Evolutionary conservation across 2,113 vertebrate genomes (phyloP).

Genomic region (Tetrax tetrax): DNA sequence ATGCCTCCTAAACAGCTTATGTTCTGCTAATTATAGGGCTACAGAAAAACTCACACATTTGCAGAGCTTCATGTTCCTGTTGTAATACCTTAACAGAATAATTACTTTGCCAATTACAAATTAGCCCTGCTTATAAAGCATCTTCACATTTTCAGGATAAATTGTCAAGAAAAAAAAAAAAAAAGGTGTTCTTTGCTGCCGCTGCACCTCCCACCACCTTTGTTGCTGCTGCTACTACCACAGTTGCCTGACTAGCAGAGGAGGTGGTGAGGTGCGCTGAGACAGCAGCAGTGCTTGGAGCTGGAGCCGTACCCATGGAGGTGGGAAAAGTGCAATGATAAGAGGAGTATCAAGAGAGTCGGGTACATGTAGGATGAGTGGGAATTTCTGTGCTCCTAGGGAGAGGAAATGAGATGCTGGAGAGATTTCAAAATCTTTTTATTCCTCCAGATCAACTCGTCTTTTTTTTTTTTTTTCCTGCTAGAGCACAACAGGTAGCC

Average conservation of each 20-base stretch:
- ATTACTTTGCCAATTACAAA: background rate
- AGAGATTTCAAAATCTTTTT: background rate
- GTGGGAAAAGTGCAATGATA: background rate
- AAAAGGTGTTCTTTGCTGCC: background rate
- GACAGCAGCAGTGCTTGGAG: background rate
- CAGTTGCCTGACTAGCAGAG: background rate
- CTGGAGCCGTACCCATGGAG: background rate
- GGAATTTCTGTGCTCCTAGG: background rate
- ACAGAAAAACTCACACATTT: background rate
- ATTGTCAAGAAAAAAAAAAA: background rate
- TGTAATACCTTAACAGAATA: background rate
- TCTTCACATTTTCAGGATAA: background rate
- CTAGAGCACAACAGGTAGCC: background rate
- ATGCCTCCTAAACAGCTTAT: background rate
- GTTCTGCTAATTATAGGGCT: background rate
- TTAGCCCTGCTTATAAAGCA: background rate
- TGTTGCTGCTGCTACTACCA: background rate
- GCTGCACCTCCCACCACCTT: background rate
- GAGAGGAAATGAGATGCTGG: background rate
- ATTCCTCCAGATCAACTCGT: background rate
- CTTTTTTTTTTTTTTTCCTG: background rate
- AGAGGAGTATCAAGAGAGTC: background rate
- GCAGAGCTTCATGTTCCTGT: background rate
- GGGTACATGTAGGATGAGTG: background rate
- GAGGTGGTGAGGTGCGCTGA: background rate